Evolutionary conservation across 2,888 invertebrate genomes (phyloP), one percentile per base, ranked within the genome.

Genomic region (Seira ritae): DNA sequence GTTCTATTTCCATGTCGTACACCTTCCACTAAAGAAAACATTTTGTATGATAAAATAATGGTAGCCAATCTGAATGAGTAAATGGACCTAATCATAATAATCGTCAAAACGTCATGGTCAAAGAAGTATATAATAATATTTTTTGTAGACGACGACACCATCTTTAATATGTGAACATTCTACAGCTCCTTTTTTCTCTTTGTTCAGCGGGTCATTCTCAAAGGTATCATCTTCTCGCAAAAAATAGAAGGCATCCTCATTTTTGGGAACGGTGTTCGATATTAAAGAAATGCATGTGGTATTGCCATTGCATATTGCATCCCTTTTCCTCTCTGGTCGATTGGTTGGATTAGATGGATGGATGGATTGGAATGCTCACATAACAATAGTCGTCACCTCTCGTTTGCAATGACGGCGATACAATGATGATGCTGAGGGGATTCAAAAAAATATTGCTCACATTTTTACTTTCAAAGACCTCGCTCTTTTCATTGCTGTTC

Each of bases 391-490:
- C n/a, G n/a, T n/a, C n/a, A n/a, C n/a, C n/a, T n/a, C n/a, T n/a
- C n/a, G n/a, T n/a, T n/a, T n/a, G n/a, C n/a, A n/a, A n/a, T n/a
- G n/a, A n/a, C n/a, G n/a, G n/a, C n/a, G n/a, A n/a, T n/a, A n/a
- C n/a, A n/a, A n/a, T n/a, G n/a, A n/a, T 66, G 24, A 69, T 69
- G 37, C 23, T n/a, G 20, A n/a, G 8, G 42, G 46, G 46, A 20
- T 24, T 69, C 23, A 6, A 68, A 37, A 62, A n/a, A 17, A 42
- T 42, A 69, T 22, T 19, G 10, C 20, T 42, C 10, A 62, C 12
- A 6, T 70, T 77, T 78, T 70, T 71, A 70, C 79, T 79, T 79
- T 79, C 79, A 19, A 79, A 79, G 79, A 72, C 79, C 79, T 79
- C 72, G 79, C 79, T 72, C 4, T n/a, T n/a, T n/a, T n/a, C n/a